Evolutionary conservation across 2,113 vertebrate species (phyloP), one percentile per base, ranked within the genome.

Genomic region (Zootoca vivipara): DNA sequence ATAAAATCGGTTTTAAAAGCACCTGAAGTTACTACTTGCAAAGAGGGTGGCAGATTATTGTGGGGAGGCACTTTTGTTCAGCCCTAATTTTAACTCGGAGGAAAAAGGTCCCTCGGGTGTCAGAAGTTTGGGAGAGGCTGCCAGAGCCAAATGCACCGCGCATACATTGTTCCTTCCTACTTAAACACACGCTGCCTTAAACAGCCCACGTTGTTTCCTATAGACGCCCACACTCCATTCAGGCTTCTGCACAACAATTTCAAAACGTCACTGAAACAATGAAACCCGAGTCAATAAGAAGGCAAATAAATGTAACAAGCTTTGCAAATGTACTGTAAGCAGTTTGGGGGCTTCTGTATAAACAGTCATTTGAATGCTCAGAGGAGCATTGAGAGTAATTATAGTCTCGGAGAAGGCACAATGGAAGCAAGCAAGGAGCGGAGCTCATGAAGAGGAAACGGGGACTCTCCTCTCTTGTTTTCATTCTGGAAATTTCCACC

Each of bases 301-400:
- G 26, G 81, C 33, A 82, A 82, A 40, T 42, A 62, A 67, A 42
- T 82, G 26, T 30, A 67, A 16, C 62, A 30, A 16, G 38, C 35
- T 30, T 62, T 69, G 64, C 81, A 46, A 40, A 28, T 28, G 24
- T 26, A 65, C 80, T 24, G 33, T 67, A 42, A 42, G 26, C 64
- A 82, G 62, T 82, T 82, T 82, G 81, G 64, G 46, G 38, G 64
- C 38, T 82, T 64, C 12, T 69, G 81, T 67, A 67, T 82, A 82
- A 82, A 82, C 81, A 67, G 38, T 69, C 64, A 40, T 82, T 82
- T 69, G 81, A 67, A 82, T 38, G 62, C 81, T 67, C 81, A 5
- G 12, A 40, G 35, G 81, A 82, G 81, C 26, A 16, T 9, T 3
- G 38, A 42, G 33, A 82, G 64, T 82, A 82, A 82, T 82, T 82